phyloP scores from a whole-genome alignment of 2,113 vertebrate species.

The Climacteris rufus region DNA sequence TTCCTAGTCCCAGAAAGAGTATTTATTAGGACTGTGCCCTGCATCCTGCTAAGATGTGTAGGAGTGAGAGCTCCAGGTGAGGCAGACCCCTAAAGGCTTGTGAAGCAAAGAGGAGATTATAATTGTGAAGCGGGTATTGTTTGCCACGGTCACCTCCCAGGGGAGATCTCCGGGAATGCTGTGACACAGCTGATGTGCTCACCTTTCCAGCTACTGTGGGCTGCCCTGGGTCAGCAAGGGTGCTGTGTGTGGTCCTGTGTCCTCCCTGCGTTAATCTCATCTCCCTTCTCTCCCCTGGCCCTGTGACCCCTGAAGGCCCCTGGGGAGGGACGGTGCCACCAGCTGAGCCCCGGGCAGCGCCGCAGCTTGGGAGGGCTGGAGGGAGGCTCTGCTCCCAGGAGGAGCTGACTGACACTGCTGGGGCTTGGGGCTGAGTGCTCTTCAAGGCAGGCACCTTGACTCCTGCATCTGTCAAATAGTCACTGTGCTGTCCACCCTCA shows the following conservation, averaged over 20 bases:
- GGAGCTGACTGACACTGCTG: background rate
- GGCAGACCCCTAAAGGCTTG: background rate
- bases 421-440: background rate
- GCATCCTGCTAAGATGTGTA: background rate
- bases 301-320: no score
- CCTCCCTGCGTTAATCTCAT: background rate
- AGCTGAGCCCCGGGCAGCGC: no score
- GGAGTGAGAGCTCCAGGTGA: background rate
- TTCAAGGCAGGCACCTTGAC: background rate
- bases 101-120: background rate
- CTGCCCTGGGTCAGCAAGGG: background rate
- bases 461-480: background rate
- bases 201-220: background rate
- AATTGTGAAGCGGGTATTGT: background rate
- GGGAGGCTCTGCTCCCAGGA: background rate
- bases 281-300: background rate
- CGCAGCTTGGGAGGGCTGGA: no score
- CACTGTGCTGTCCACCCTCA: background rate
- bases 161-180: background rate
- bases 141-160: background rate
- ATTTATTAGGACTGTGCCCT: background rate
- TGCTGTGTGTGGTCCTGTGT: background rate
- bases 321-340: background rate
- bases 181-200: background rate
- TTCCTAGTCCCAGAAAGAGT: constrained; percentile 71